Base-by-base conservation (phyloP, 2,113 vertebrate genomes). In the Neogobius melanostomus region DNA sequence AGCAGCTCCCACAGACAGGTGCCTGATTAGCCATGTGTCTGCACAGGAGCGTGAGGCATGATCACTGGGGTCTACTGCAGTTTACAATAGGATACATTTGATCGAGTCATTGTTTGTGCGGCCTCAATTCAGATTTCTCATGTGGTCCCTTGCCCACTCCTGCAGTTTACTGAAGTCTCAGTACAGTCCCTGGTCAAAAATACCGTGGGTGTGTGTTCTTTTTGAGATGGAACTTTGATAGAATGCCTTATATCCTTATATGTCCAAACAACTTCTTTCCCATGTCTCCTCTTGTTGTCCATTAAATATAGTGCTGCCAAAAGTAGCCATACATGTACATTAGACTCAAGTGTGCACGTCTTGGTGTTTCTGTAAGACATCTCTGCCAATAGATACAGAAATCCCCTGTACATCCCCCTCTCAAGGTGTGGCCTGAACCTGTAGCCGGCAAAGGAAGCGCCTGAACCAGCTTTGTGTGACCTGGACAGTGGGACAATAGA, bases 401-500 rank as follows among this genome's bases (percentile, higher is more conserved):
- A 88, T 88, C 84, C 88, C 90, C 62, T 48, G 62, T 46, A 47
- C 10, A 10, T 16, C 44, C 59, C 44, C 61, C 78, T 80, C 82
- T 5, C 69, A 63, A 86, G 88, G 88, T 87, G 87, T 84, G 88
- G 88, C 81, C 88, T 81, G 68, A 75, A 79, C 77, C 79, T 84
- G 64, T 11, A 3, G 62, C 77, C 61, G 46, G 80, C 75, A 75
- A 86, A 80, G 90, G 90, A 90, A 90, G 85, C 68, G 85, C 74
- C 85, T 86, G 85, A 91, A 64, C 71, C 77, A 80, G 74, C 83
- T 68, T 69, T 68, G 73, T 69, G 79, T 89, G 86, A 90, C 88
- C 90, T 85, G 84, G 79, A 81, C 50, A 15, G 71, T 6, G 3
- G 71, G 82, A 86, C 80, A 81, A 82, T 77, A 74, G 71, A 77